Conservation (phyloP, 2,113 vertebrate genomes). For the Rhegmatorhina hoffmannsi region DNA sequence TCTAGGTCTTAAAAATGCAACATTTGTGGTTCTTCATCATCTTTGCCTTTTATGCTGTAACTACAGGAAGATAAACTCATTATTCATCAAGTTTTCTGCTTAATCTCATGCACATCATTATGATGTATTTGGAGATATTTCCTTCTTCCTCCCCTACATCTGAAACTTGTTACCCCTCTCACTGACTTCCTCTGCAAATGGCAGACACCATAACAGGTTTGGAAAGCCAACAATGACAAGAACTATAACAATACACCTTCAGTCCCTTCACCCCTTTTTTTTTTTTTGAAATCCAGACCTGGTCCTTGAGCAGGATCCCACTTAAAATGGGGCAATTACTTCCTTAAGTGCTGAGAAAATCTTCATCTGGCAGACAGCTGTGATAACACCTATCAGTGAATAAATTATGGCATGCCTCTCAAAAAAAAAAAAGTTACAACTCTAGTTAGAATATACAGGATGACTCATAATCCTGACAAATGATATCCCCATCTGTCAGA, state of each 20-base stretch:
- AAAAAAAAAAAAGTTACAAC: background rate
- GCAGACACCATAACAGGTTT: background rate
- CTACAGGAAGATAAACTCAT: background rate
- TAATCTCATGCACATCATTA: background rate
- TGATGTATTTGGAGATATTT: background rate
- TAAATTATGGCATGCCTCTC: background rate
- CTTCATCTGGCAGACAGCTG: background rate
- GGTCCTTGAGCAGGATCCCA: background rate
- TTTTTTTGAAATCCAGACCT: background rate
- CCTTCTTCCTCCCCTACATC: background rate
- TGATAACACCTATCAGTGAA: background rate
- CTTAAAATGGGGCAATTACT: background rate
- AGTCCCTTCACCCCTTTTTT: background rate
- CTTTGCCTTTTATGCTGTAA: background rate
- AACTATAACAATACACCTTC: background rate
- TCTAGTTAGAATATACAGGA: background rate
- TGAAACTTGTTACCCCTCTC: fast-evolving
- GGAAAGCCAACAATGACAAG: background rate
- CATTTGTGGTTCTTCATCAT: background rate
- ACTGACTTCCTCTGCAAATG: background rate
- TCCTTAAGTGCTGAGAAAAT: background rate
- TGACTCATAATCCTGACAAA: background rate
- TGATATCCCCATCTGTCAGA: background rate
- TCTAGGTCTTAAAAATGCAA: background rate
- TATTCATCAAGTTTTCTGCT: background rate